phyloP scores from a whole-genome alignment of 2,888 invertebrate species.

The Iphiclides podalirius region DNA sequence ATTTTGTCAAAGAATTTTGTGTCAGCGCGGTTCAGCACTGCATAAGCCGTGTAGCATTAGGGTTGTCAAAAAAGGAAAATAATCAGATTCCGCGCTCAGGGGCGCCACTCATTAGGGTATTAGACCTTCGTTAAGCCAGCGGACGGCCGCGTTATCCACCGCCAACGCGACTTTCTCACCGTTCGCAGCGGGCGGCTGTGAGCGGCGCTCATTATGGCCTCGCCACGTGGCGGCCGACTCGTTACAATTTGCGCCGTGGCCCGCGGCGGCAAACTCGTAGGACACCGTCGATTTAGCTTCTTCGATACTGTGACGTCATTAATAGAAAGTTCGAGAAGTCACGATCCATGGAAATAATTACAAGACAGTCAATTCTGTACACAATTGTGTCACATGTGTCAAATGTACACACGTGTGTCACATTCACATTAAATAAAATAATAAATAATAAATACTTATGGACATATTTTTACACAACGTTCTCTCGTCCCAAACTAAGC shows the following conservation, averaged over 20 bases:
- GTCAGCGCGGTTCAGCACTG: no score
- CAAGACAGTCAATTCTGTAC: no score
- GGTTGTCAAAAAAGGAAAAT: not conserved
- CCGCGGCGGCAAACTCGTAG: constrained; percentile 1
- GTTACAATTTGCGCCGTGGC: constrained; percentile 12
- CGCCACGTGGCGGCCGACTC: constrained; percentile 26
- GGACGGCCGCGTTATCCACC: constrained; percentile 5
- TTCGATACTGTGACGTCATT: no score
- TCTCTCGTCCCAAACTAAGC: no score
- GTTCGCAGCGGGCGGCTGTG: constrained; percentile 56
- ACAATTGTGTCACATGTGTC: no score
- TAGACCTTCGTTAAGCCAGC: constrained; percentile 8
- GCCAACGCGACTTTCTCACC: not conserved
- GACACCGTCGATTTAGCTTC: no score
- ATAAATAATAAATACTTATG: no score
- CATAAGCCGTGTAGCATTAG: no score
- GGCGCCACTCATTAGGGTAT: not conserved
- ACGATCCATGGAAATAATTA: not conserved
- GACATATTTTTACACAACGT: no score
- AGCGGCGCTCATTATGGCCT: constrained; percentile 49
- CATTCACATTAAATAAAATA: no score
- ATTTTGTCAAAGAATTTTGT: no score
- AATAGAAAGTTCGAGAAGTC: not conserved
- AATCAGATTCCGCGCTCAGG: not conserved
- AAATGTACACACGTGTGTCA: no score